phyloP scores from a whole-genome alignment of 2,113 vertebrate species.

The Empidonax traillii region DNA sequence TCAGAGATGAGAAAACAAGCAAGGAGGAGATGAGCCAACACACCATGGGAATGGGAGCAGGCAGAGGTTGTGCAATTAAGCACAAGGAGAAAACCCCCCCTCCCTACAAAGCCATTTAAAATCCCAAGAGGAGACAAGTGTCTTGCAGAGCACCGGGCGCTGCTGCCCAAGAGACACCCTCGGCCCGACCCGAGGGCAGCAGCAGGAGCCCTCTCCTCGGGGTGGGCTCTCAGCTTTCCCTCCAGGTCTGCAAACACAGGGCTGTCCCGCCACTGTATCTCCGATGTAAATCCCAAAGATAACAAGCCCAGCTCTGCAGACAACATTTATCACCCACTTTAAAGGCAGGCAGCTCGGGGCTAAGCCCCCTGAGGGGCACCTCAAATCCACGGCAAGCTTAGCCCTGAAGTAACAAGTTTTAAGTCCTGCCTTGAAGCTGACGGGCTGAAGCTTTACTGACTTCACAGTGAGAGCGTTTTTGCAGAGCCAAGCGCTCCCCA shows the following conservation, averaged over 20 bases:
- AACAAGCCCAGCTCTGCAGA: conserved; percentile 46
- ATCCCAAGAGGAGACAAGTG: neutral
- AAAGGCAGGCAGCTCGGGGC: neutral
- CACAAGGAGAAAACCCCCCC: neutral
- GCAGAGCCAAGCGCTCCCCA: neutral
- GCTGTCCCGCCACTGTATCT: neutral
- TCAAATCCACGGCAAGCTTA: neutral
- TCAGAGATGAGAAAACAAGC: neutral
- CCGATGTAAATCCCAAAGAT: conserved; percentile 45
- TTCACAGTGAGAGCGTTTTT: neutral
- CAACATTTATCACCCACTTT: conserved; percentile 54
- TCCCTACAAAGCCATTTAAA: fast-evolving
- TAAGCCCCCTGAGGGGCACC: neutral
- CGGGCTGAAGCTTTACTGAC: fast-evolving
- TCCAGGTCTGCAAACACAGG: neutral
- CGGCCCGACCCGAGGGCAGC: fast-evolving
- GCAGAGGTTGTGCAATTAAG: neutral
- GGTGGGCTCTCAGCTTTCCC: neutral
- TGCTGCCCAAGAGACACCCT: neutral
- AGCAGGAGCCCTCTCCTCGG: neutral
- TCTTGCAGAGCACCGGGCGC: neutral
- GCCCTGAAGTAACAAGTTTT: neutral
- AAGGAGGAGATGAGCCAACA: neutral
- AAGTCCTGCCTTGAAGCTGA: neutral
- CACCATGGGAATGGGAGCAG: fast-evolving